Percentiles rank a stretch among this genome's conserved stretches.
Evolutionary conservation across 2,113 vertebrate genomes (phyloP).

Genomic region (Calypte anna): DNA sequence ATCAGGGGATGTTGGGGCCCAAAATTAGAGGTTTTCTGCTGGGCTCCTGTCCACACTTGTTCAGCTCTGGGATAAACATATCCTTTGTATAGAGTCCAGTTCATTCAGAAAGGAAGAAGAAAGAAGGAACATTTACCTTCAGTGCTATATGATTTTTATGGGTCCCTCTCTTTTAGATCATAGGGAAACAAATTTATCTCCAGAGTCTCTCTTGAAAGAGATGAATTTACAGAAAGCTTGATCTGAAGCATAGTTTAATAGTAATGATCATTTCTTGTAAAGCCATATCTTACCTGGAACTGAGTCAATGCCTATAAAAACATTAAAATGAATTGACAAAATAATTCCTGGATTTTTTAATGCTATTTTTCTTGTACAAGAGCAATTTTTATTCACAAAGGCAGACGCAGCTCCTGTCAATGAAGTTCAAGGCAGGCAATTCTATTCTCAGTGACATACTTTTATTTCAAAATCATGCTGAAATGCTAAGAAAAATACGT

Average conservation of each 20-base stretch:
- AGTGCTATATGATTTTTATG: neutral
- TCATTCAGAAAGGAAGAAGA: neutral
- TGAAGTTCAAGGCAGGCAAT: neutral
- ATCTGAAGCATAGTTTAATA: neutral
- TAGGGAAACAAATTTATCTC: neutral
- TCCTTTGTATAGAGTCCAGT: neutral
- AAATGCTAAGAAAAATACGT: neutral
- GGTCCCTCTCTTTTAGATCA: neutral
- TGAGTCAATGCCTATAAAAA: neutral
- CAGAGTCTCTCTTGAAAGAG: neutral
- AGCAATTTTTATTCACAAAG: neutral
- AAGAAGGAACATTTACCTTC: neutral
- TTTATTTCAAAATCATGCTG: neutral
- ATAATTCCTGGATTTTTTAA: neutral
- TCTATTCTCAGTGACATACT: neutral
- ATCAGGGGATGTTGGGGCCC: neutral
- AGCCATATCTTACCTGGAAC: neutral
- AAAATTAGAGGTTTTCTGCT: neutral
- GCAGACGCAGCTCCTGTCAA: neutral
- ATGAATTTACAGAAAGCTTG: neutral
- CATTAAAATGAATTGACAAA: neutral
- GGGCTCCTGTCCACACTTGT: neutral
- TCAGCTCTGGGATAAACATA: constrained; percentile 62
- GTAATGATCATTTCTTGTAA: neutral
- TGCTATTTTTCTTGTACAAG: neutral